Percentiles rank a stretch among this genome's conserved stretches.
These are phyloP conservation scores for Ianthella basta DNA, from an alignment of 37 sponge, comb jelly and placozoan species.

Conservation along the genomic window DNA sequence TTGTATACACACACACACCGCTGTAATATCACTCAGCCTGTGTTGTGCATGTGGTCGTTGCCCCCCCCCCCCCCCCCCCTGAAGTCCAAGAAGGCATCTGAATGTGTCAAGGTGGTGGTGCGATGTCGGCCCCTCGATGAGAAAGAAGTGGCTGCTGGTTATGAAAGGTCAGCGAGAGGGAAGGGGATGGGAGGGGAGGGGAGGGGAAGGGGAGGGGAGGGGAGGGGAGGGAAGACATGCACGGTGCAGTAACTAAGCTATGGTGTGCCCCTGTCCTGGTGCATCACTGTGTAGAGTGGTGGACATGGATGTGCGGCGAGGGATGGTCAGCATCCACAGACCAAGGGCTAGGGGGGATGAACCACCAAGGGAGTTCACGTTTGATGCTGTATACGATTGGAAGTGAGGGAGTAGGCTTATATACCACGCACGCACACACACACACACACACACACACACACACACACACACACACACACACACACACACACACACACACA, in stretches of 20 bases:
- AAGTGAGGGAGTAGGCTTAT: conserved; percentile 53
- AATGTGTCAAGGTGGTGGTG: conserved; percentile 93
- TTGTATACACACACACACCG: no score
- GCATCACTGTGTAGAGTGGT: conserved; percentile 65
- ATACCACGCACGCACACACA: conserved; percentile 13
- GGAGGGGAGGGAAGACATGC: no score
- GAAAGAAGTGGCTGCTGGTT: conserved; percentile 62
- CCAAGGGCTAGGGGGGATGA: conserved; percentile 55
- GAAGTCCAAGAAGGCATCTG: conserved; percentile 64
- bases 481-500: conserved; percentile 26
- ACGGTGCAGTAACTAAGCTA: no score
- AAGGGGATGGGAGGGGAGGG: no score
- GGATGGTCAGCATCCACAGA: conserved; percentile 59
- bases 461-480: conserved; percentile 30
- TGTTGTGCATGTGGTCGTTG: no score
- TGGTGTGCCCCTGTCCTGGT: no score
- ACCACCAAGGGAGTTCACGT: conserved; percentile 86
- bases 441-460: not conserved
- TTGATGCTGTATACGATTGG: conserved; percentile 95
- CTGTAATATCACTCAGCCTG: no score
- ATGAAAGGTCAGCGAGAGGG: conserved; percentile 59
- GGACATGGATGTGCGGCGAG: conserved; percentile 77
- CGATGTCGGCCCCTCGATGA: conserved; percentile 91
- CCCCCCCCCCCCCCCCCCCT: no score
- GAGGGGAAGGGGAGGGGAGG: no score